Conservation (phyloP, 2,797 vertebrate genomes). For the Cryptoprocta ferox region DNA sequence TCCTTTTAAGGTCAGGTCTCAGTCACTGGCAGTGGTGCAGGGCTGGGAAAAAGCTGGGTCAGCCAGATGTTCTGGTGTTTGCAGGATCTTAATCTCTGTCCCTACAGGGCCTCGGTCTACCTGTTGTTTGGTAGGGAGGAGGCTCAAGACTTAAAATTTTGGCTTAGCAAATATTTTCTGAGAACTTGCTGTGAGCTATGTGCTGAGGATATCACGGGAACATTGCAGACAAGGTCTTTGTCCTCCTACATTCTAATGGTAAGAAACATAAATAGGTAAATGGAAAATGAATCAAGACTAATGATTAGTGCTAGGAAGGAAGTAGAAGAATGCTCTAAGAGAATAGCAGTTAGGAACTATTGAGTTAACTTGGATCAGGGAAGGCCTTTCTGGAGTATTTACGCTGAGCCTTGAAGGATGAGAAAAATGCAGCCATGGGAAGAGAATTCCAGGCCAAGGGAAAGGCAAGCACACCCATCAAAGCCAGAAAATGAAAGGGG, state of each 20-base stretch:
- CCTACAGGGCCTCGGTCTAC: neutral
- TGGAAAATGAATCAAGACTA: slow-evolving; percentile 11
- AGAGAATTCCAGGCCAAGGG: neutral
- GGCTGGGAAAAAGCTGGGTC: neutral
- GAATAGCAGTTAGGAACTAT: neutral
- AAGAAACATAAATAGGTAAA: neutral
- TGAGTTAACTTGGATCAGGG: neutral
- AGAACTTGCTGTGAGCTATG: neutral
- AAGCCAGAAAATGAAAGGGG: neutral
- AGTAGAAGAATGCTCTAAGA: neutral
- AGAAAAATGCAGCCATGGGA: neutral
- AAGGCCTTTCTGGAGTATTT: neutral
- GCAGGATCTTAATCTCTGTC: neutral
- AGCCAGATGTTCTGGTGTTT: slow-evolving; percentile 8
- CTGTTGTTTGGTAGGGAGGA: neutral
- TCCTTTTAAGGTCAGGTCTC: neutral
- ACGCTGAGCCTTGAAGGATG: neutral
- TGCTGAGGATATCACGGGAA: neutral
- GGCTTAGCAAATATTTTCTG: slow-evolving; percentile 37
- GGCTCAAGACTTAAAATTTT: neutral
- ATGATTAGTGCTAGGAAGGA: neutral
- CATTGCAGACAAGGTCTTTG: neutral
- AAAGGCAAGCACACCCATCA: neutral
- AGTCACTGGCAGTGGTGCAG: neutral
- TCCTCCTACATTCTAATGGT: neutral